These are phyloP conservation scores for Troides helena DNA, from an alignment of 2,888 invertebrate genomes.

Conservation along the genomic window DNA sequence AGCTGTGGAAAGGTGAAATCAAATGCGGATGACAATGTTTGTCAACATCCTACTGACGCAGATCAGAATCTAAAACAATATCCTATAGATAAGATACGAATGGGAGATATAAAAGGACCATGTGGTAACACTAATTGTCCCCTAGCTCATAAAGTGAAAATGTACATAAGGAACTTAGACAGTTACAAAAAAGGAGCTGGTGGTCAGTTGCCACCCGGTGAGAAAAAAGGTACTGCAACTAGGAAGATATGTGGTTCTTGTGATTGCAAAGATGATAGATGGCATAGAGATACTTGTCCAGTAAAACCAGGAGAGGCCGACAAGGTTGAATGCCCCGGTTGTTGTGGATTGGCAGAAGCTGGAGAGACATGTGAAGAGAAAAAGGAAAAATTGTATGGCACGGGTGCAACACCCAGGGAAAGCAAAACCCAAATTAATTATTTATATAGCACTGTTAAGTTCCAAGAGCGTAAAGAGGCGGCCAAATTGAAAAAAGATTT, in stretches of 20 bases:
- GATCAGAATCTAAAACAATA: constrained; percentile 46
- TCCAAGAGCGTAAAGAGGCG: constrained; percentile 48
- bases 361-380: constrained; percentile 63
- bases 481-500: constrained; percentile 49
- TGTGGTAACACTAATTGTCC: constrained; percentile 70
- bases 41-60: constrained; percentile 38
- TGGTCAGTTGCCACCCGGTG: constrained; percentile 36
- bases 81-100: constrained; percentile 63
- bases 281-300: constrained; percentile 63
- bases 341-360: constrained; percentile 49
- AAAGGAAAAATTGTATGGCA: constrained; percentile 47
- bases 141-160: constrained; percentile 67
- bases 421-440: constrained; percentile 53
- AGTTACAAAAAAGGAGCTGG: constrained; percentile 57
- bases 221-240: constrained; percentile 42
- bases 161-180: constrained; percentile 63
- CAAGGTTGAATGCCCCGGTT: constrained; percentile 50
- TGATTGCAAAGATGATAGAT: constrained; percentile 65
- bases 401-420: constrained; percentile 50
- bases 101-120: constrained; percentile 73
- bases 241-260: constrained; percentile 66
- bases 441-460: constrained; percentile 47
- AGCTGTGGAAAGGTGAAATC: constrained; percentile 52
- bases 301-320: constrained; percentile 36
- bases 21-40: constrained; percentile 39